Conservation (phyloP, 2,888 invertebrate genomes). For the Brachyopa scutellaris region DNA sequence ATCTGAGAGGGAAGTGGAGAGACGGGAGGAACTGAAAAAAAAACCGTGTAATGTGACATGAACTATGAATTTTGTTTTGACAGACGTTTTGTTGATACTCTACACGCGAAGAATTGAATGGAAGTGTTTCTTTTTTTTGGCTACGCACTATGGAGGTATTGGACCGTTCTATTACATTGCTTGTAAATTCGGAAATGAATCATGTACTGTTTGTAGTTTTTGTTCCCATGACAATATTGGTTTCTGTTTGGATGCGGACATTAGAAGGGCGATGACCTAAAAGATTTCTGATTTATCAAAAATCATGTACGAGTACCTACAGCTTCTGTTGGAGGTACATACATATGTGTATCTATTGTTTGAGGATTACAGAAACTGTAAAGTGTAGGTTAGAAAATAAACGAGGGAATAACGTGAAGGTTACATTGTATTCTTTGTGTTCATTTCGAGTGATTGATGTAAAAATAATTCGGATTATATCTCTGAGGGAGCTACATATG, state of each 20-base stretch:
- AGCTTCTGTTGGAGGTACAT: no score
- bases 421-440: no score
- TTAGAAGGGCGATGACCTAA: conserved; percentile 11
- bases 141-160: background rate
- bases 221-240: conserved; percentile 23
- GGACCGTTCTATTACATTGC: conserved; percentile 31
- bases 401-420: no score
- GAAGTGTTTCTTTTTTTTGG: background rate
- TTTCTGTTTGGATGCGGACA: background rate
- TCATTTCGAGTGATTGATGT: no score
- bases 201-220: background rate
- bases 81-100: conserved; percentile 4
- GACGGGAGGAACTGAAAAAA: no score
- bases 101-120: background rate
- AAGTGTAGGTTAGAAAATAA: no score
- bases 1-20: background rate
- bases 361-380: no score
- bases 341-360: no score
- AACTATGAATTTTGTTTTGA: conserved; percentile 41
- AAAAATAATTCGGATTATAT: no score
- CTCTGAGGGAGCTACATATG: no score
- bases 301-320: background rate
- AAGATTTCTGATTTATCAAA: background rate
- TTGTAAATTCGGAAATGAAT: conserved; percentile 27
- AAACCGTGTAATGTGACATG: conserved; percentile 39